phyloP scores from a whole-genome alignment of 2,797 vertebrate species.

The Emys orbicularis region DNA sequence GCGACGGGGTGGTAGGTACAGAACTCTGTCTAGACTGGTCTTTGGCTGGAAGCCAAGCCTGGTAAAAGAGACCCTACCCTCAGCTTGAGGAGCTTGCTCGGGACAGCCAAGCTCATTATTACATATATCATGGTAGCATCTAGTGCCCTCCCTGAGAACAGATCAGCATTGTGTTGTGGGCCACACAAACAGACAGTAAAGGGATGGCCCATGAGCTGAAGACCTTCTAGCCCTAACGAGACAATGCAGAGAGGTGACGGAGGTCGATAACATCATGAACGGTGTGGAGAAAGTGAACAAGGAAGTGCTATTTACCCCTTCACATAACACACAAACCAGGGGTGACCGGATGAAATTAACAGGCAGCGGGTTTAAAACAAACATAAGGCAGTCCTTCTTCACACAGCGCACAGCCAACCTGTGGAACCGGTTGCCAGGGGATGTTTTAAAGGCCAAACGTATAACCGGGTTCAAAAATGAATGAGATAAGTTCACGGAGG shows the following conservation, averaged over 20 bases:
- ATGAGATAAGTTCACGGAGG: background rate
- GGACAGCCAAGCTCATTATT: background rate
- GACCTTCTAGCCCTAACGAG: background rate
- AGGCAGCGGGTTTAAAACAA: background rate
- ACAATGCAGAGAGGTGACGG: background rate
- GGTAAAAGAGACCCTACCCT: background rate
- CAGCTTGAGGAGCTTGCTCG: background rate
- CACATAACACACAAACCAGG: background rate
- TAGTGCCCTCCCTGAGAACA: background rate
- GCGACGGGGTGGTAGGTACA: conserved; percentile 1
- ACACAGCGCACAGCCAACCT: background rate
- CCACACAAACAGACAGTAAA: background rate
- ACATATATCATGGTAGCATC: background rate
- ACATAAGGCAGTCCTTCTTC: background rate
- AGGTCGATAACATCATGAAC: background rate
- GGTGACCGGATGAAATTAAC: background rate
- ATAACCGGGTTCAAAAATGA: background rate
- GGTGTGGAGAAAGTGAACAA: background rate
- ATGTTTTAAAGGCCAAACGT: background rate
- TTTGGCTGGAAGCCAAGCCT: background rate
- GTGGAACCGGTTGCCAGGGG: background rate
- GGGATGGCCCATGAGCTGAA: background rate
- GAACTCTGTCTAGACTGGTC: conserved; percentile 25
- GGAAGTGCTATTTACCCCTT: background rate
- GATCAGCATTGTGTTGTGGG: background rate